phyloP scores from a whole-genome alignment of 2,888 invertebrate species.

The Agrilus biguttatus region DNA sequence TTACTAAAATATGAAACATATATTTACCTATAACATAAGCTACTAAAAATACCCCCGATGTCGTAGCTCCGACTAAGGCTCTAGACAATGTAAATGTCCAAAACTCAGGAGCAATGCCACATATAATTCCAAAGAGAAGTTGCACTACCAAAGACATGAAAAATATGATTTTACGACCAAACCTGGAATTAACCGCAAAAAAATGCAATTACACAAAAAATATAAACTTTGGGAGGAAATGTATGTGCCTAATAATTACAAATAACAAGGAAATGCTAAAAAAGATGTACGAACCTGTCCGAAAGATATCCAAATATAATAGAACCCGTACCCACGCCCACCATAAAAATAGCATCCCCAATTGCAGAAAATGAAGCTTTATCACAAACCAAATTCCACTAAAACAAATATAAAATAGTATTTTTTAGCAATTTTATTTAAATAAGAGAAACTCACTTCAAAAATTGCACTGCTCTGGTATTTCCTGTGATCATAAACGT shows the following conservation, averaged over 20 bases:
- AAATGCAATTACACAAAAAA: background rate
- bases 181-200: slow-evolving; percentile 25
- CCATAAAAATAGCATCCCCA: slow-evolving; percentile 55
- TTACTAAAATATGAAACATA: background rate
- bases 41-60: slow-evolving; percentile 63
- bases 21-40: slow-evolving; percentile 58
- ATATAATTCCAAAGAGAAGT: slow-evolving; percentile 49
- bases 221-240: background rate
- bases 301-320: slow-evolving; percentile 58
- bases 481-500: slow-evolving; percentile 43
- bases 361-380: slow-evolving; percentile 46
- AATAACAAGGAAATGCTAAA: too few species aligned
- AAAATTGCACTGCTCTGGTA: slow-evolving; percentile 49
- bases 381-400: slow-evolving; percentile 56
- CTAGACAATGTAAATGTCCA: slow-evolving; percentile 50
- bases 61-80: slow-evolving; percentile 54
- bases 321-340: slow-evolving; percentile 58
- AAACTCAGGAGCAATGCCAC: slow-evolving; percentile 53
- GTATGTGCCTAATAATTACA: too few species aligned
- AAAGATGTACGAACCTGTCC: slow-evolving; percentile 33
- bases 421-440: background rate
- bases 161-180: slow-evolving; percentile 57
- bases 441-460: slow-evolving; percentile 34
- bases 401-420: slow-evolving; percentile 15
- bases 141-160: slow-evolving; percentile 56